These are phyloP conservation scores for Catocala fraxini DNA, from an alignment of 2,888 invertebrate species.

Conservation along the genomic window DNA sequence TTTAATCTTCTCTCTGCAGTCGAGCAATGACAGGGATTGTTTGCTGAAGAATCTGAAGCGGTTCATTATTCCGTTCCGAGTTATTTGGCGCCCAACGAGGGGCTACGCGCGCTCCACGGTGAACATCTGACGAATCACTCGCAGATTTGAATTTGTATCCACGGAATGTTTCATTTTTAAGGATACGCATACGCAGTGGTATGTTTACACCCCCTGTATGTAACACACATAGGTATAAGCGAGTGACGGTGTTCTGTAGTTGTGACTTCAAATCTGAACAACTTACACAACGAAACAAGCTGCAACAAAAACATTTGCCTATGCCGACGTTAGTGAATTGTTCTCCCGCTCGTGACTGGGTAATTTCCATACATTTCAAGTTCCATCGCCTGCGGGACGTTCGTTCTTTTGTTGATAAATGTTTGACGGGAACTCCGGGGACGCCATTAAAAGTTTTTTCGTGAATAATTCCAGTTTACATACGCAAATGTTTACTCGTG, in stretches of 20 bases:
- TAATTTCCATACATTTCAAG: constrained; percentile 88
- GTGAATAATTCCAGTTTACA: constrained; percentile 88
- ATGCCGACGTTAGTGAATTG: constrained; percentile 86
- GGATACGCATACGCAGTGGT: constrained; percentile 23
- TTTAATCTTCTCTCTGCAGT: constrained; percentile 67
- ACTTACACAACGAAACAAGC: constrained; percentile 80
- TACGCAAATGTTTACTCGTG: constrained; percentile 87
- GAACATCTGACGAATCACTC: constrained; percentile 72
- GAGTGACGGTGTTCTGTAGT: constrained; percentile 58
- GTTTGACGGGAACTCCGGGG: constrained; percentile 87
- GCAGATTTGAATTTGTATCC: constrained; percentile 59
- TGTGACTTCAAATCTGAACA: constrained; percentile 76
- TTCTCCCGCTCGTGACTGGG: constrained; percentile 87
- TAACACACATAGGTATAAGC: constrained; percentile 35
- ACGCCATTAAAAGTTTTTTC: constrained; percentile 88
- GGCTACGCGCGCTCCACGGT: constrained; percentile 60
- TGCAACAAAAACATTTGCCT: constrained; percentile 87
- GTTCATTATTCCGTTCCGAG: constrained; percentile 78
- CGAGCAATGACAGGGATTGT: constrained; percentile 70
- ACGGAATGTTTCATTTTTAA: constrained; percentile 61
- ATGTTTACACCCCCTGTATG: constrained; percentile 29
- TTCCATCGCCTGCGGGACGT: constrained; percentile 88
- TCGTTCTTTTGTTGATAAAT: constrained; percentile 88
- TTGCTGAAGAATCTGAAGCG: constrained; percentile 73
- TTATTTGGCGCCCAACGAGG: constrained; percentile 77